Conservation (phyloP, 2,797 vertebrate species). For the Sebastes iracundus region DNA sequence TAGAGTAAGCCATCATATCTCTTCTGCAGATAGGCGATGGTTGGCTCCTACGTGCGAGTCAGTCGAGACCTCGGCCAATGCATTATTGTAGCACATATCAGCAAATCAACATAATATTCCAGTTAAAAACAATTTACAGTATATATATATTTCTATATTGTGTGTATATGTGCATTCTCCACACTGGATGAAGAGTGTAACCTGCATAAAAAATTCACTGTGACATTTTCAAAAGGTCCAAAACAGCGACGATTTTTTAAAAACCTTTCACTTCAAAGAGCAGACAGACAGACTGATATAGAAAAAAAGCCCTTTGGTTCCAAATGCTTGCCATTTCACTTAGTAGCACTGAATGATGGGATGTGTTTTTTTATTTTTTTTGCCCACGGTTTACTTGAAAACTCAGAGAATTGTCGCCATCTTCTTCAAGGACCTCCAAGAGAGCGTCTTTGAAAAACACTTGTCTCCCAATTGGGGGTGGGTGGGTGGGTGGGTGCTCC, state of each 20-base stretch:
- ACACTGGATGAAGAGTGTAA: slow-evolving; percentile 5
- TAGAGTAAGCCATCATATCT: slow-evolving; percentile 55
- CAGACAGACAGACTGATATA: neutral
- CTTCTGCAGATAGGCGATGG: slow-evolving; percentile 19
- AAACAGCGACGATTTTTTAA: slow-evolving; percentile 8
- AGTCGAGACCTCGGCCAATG: neutral
- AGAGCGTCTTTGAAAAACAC: slow-evolving; percentile 59
- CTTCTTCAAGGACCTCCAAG: slow-evolving; percentile 61
- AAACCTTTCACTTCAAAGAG: slow-evolving; percentile 53
- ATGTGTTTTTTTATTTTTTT: slow-evolving; percentile 5
- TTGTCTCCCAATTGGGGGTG: slow-evolving; percentile 48
- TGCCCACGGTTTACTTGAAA: slow-evolving; percentile 50
- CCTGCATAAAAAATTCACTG: slow-evolving; percentile 32
- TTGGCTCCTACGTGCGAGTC: slow-evolving; percentile 12
- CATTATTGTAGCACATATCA: slow-evolving; percentile 2
- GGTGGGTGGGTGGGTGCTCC: slow-evolving; percentile 23
- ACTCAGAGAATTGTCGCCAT: slow-evolving; percentile 44
- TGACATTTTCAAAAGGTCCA: slow-evolving; percentile 62
- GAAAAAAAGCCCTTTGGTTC: slow-evolving; percentile 32
- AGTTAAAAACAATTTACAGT: neutral
- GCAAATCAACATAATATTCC: neutral
- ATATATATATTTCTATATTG: neutral
- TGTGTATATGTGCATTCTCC: neutral
- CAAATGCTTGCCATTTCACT: slow-evolving; percentile 47
- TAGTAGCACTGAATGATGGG: slow-evolving; percentile 22